Base-by-base conservation (phyloP, 2,113 vertebrate species). In the Ictalurus furcatus region DNA sequence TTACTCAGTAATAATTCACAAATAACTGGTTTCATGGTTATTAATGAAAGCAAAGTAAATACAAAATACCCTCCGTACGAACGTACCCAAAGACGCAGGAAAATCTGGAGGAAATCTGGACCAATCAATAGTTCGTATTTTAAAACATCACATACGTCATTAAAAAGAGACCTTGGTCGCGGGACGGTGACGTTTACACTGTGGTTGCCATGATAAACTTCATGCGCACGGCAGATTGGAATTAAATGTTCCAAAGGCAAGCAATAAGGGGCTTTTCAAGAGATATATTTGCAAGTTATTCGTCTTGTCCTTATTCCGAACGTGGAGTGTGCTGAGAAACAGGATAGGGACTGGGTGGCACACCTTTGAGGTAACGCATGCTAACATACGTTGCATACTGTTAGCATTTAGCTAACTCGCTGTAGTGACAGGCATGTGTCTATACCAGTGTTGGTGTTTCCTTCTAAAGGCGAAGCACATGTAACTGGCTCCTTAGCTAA, bases 181-280 rank as follows among this genome's bases (percentile, higher is more conserved):
- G 17, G 44, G 37, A 21, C 0, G 14, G 63, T 89, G 88, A 89
- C 84, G 88, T 65, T 0, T 6, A 37, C 34, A 30, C 58, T 54
- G 84, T 81, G 84, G 61, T 86, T 61, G 88, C 88, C 88, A 89
- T 89, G 84, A 89, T 89, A 56, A 71, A 80, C 44, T 89, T 89
- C 74, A 85, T 85, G 63, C 88, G 52, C 84, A 71, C 84, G 76
- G 74, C 13, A 44, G 73, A 7, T 52, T 56, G 73, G 76, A 56
- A 81, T 40, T 81, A 48, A 81, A 71, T 71, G 28, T 44, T 81
- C 6, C 30, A 52, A 69, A n/a, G 19, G 80, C 69, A 69, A 71
- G 44, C 16, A n/a, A 11, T 9, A 79, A 48, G 7, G 7, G 16
- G 13, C 4, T 17, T n/a, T 8, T 40, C 21, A 9, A 25, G 2